These are phyloP conservation scores for Chrysochloris asiatica DNA, from an alignment of 2,113 vertebrate species.

Conservation along the genomic window DNA sequence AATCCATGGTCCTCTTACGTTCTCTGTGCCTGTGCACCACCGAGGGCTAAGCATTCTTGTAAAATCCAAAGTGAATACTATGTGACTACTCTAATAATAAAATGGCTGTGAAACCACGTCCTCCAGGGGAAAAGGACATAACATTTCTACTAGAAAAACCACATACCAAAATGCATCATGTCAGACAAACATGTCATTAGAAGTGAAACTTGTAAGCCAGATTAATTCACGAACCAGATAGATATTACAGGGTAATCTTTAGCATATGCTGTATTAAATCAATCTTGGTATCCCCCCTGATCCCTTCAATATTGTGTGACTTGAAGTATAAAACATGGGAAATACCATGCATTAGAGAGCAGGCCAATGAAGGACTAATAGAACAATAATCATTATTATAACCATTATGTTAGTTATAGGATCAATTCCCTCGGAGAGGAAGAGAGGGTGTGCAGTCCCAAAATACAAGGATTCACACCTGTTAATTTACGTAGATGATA, in stretches of 20 bases:
- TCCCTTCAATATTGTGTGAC: slow-evolving; percentile 63
- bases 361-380: slow-evolving; percentile 55
- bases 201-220: slow-evolving; percentile 70
- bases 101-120: slow-evolving; percentile 75
- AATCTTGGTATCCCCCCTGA: slow-evolving; percentile 68
- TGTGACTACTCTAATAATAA: slow-evolving; percentile 74
- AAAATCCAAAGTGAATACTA: slow-evolving; percentile 71
- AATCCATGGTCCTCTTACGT: slow-evolving; percentile 28
- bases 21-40: slow-evolving; percentile 57
- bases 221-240: slow-evolving; percentile 68
- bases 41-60: slow-evolving; percentile 64
- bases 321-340: slow-evolving; percentile 63
- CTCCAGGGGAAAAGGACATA: slow-evolving; percentile 74
- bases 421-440: background rate
- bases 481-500: background rate
- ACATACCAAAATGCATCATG: slow-evolving; percentile 75
- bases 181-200: slow-evolving; percentile 80
- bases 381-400: slow-evolving; percentile 54
- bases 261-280: slow-evolving; percentile 72
- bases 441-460: background rate
- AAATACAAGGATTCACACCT: background rate
- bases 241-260: slow-evolving; percentile 71
- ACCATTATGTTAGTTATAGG: slow-evolving; percentile 14
- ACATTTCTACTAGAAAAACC: slow-evolving; percentile 79
- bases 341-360: slow-evolving; percentile 32